phyloP scores from a whole-genome alignment of 2,113 vertebrate species.

The Corythaixoides concolor region DNA sequence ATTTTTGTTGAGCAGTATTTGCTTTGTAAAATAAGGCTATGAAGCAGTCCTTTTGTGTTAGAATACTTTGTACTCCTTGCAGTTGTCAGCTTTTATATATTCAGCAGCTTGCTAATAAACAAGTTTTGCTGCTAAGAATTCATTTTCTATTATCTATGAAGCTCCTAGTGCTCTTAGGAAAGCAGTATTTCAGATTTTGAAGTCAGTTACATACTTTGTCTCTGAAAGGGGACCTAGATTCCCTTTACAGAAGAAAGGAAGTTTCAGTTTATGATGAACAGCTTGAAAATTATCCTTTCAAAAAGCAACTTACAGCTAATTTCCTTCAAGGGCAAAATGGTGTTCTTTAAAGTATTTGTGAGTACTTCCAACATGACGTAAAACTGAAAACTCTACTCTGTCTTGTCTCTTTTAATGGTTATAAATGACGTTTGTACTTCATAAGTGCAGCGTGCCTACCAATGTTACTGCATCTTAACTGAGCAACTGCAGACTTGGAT shows the following conservation, averaged over 20 bases:
- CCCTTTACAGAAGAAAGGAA: background rate
- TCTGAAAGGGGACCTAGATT: background rate
- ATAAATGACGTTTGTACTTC: background rate
- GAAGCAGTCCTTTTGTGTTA: background rate
- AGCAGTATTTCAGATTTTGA: background rate
- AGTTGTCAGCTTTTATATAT: background rate
- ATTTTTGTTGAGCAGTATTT: background rate
- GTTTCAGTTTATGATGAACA: background rate
- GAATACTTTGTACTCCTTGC: background rate
- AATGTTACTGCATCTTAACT: background rate
- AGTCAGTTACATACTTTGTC: background rate
- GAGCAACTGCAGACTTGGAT: background rate
- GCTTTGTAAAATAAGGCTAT: background rate
- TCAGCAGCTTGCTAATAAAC: background rate
- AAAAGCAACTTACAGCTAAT: background rate
- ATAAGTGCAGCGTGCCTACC: background rate
- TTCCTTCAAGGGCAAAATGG: background rate
- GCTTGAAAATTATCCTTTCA: background rate
- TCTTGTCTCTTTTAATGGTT: background rate
- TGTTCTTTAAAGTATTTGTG: background rate
- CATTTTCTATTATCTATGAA: background rate
- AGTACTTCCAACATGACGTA: background rate
- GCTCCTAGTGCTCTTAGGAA: background rate
- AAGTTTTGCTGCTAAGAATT: background rate
- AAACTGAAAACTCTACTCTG: background rate